Evolutionary conservation across 2,113 vertebrate species (phyloP).

Genomic region (Accipiter virgatus): DNA sequence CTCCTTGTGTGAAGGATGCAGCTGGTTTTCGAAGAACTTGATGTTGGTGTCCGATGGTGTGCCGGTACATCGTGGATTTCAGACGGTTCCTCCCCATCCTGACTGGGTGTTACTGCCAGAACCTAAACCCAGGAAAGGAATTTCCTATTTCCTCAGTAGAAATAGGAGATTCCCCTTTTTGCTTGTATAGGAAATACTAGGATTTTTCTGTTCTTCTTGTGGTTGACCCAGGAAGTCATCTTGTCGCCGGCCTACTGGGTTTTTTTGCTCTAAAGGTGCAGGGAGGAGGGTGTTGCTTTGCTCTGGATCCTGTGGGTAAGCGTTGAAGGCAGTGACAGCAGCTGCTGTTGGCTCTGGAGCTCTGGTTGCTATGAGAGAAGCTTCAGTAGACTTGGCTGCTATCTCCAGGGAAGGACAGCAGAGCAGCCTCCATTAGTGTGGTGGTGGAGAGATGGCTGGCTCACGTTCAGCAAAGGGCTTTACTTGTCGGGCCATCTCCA

Average conservation of each 20-base stretch:
- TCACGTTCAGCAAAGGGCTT: conserved; percentile 31
- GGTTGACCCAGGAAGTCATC: conserved; percentile 63
- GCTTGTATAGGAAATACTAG: conserved; percentile 21
- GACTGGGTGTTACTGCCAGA: neutral
- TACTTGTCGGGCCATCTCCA: conserved; percentile 27
- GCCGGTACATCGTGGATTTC: neutral
- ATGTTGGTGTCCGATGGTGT: neutral
- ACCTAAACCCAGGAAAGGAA: neutral
- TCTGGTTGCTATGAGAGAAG: conserved; percentile 85
- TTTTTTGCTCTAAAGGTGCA: conserved; percentile 50
- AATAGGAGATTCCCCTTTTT: conserved; percentile 6
- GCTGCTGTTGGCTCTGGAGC: conserved; percentile 79
- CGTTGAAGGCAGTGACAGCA: conserved; percentile 75
- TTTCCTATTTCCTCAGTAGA: neutral
- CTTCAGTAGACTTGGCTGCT: conserved; percentile 81
- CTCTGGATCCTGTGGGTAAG: conserved; percentile 75
- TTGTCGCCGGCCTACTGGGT: conserved; percentile 17
- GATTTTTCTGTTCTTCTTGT: neutral
- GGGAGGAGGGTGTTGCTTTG: conserved; percentile 72
- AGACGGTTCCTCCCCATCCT: neutral
- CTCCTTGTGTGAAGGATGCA: neutral
- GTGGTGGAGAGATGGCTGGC: conserved; percentile 70
- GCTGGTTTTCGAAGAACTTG: neutral
- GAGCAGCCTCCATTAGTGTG: conserved; percentile 81
- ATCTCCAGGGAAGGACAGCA: conserved; percentile 83